Percentiles rank a stretch among this genome's conserved stretches.
These are phyloP conservation scores for Paedocypris sp. DNA, from an alignment of 2,113 vertebrate species.

Conservation along the genomic window DNA sequence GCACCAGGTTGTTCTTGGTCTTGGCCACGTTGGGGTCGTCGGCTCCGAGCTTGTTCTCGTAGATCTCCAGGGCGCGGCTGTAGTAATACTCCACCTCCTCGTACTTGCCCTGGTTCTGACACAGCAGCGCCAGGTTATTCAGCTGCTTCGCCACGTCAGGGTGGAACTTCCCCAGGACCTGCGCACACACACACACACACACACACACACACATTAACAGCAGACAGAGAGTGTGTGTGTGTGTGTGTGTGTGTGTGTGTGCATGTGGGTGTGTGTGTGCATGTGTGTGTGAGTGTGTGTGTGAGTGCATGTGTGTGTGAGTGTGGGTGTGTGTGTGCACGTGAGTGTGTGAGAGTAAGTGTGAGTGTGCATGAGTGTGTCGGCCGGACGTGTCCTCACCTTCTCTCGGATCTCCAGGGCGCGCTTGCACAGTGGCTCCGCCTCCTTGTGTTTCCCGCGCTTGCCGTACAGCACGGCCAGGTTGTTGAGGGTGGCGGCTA, in stretches of 20 bases:
- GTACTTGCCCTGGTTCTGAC: constrained; percentile 98
- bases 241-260: too few relatives aligned
- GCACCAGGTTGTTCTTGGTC: constrained; percentile 96
- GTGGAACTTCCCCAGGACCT: constrained; percentile 61
- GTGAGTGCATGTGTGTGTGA: neutral
- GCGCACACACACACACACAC: neutral
- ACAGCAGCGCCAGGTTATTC: constrained; percentile 92
- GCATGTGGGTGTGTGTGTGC: too few relatives aligned
- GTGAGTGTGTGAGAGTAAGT: too few relatives aligned
- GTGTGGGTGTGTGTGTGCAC: too few relatives aligned
- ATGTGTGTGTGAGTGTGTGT: neutral
- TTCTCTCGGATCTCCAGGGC: constrained; percentile 83
- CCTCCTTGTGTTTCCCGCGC: constrained; percentile 79
- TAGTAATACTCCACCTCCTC: constrained; percentile 96
- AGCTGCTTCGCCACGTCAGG: constrained; percentile 97
- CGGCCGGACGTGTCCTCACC: constrained; percentile 38
- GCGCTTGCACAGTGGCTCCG: constrained; percentile 76
- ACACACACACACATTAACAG: too few relatives aligned
- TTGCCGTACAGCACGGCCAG: constrained; percentile 79
- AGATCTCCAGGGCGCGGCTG: constrained; percentile 85
- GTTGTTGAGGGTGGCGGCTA: constrained; percentile 80
- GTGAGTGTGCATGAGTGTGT: neutral
- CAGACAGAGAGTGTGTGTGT: too few relatives aligned
- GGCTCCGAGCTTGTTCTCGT: constrained; percentile 80
- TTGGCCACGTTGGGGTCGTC: constrained; percentile 95